phyloP scores from a whole-genome alignment of 2,888 invertebrate species.

The Apomyelois bistriatella region DNA sequence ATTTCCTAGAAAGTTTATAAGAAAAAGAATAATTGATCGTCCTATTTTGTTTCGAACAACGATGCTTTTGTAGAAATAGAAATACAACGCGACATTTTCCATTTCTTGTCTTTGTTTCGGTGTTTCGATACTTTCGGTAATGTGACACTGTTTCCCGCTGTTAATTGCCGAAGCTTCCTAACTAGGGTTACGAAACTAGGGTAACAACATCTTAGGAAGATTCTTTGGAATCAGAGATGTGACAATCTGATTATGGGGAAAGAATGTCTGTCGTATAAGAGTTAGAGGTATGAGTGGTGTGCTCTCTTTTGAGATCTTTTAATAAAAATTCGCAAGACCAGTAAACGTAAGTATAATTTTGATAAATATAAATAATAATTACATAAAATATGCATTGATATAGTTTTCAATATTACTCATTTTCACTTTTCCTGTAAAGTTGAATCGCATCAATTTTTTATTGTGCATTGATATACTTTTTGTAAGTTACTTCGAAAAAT shows the following conservation, averaged over 20 bases:
- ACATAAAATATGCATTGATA: no score
- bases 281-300: background rate
- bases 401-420: no score
- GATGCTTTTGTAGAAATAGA: background rate
- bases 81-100: background rate
- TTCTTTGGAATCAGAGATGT: background rate
- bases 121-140: slow-evolving; percentile 36
- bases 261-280: background rate
- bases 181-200: slow-evolving; percentile 53
- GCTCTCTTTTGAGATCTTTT: background rate
- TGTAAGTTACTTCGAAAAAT: no score
- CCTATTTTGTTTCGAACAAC: background rate
- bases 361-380: no score
- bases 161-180: slow-evolving; percentile 61
- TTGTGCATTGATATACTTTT: no score
- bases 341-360: no score
- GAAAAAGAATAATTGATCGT: background rate
- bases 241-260: background rate
- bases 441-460: no score
- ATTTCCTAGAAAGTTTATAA: no score
- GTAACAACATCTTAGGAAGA: slow-evolving; percentile 28
- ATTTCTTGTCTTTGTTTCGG: background rate
- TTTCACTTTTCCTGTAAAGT: no score
- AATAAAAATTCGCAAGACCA: no score
- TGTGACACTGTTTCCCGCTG: slow-evolving; percentile 49